Base-by-base conservation (phyloP, 2,888 invertebrate species). In the Zaprionus bogoriensis region DNA sequence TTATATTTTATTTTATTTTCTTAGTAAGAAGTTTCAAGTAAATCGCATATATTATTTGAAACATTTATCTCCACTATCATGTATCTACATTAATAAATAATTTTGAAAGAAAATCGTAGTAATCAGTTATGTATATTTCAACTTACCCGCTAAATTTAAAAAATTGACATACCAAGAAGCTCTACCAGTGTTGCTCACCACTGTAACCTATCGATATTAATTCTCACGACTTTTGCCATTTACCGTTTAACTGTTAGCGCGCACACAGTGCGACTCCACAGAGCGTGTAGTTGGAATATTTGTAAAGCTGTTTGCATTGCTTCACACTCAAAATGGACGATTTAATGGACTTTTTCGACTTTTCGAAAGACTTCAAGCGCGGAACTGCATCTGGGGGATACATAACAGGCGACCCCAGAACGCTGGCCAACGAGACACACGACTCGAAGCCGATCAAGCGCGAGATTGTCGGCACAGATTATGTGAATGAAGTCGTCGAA, bases 291-390 rank as follows among this genome's bases (percentile, higher is more conserved):
- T 3, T 36, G 32, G n/a, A 17, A 17, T 4, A 14, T 36, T 36
- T 36, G 12, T 14, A 7, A 14, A 36, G 17, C 14, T 36, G 14
- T 32, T 32, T 32, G 14, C 12, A 32, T 14, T 36, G 32, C 3
- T 17, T 17, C 1, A 14, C 4, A 6, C 7, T 7, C 10, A 63
- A 51, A 2, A 90, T 90, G 90, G 90, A 90, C 2, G 89, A 90
- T 22, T 58, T 90, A 2, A 76, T 86, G 54, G 87, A 88, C 41
- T 90, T 90, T 57, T 90, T 90, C 27, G 89, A 91, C 54, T 89
- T 90, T 52, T 88, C 89, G 0, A 90, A 90, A 57, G 84, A 89
- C 0, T 90, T 89, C 39, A 77, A 77, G 14, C 79, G 89, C 4
- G 65, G 73, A 4, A 1, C 38, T 12, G 42, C 80, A 0, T 78